Evolutionary conservation across 2,888 invertebrate species (phyloP).

Genomic region (Altica lythri): DNA sequence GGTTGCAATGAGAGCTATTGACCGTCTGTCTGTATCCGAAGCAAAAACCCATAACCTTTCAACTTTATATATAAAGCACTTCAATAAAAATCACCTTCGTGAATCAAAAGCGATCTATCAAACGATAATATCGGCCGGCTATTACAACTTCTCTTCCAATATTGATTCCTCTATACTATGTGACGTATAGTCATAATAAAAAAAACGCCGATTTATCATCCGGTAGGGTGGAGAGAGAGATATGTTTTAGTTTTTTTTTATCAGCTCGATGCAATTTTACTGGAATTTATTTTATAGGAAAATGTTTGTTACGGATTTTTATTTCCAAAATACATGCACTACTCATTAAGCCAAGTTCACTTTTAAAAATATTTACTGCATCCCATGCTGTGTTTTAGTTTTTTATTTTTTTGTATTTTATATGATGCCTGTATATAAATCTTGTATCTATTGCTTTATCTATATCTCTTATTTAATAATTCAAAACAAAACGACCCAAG

Average conservation of each 20-base stretch:
- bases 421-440: too few relatives aligned
- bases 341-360: too few relatives aligned
- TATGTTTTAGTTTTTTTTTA: conserved; percentile 32
- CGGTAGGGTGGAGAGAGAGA: conserved; percentile 41
- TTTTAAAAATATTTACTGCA: too few relatives aligned
- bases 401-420: too few relatives aligned
- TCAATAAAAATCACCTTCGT: conserved; percentile 57
- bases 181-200: conserved; percentile 49
- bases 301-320: too few relatives aligned
- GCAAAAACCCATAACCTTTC: conserved; percentile 48
- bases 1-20: conserved; percentile 40
- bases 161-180: conserved; percentile 42
- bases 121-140: conserved; percentile 54
- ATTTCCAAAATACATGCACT: too few relatives aligned
- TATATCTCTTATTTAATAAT: too few relatives aligned
- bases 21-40: conserved; percentile 40
- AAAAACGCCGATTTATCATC: conserved; percentile 50
- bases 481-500: too few relatives aligned
- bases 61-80: conserved; percentile 50
- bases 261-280: conserved; percentile 7
- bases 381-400: too few relatives aligned
- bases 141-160: conserved; percentile 48
- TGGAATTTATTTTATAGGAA: conserved; percentile 20
- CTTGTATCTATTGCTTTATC: too few relatives aligned
- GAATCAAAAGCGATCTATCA: conserved; percentile 56